Conservation (phyloP, 2,888 invertebrate species). For the Bombylius discolor region DNA sequence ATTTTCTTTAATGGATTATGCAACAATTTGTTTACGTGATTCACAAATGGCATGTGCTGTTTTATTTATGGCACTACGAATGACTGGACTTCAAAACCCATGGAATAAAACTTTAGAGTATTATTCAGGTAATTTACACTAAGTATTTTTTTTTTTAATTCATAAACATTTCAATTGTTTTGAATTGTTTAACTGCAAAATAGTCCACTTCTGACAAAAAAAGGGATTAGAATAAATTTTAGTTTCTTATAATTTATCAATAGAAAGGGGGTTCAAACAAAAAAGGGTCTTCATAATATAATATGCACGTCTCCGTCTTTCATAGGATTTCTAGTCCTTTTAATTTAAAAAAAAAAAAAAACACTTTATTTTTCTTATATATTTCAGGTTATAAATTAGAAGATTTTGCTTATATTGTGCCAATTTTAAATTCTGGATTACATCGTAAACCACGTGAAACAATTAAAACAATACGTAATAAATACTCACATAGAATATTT, state of each 20-base stretch:
- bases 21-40: conserved; percentile 62
- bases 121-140: conserved; percentile 49
- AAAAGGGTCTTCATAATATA: no score
- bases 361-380: neutral
- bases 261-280: no score
- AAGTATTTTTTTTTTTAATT: no score
- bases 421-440: conserved; percentile 60
- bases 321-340: no score
- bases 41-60: conserved; percentile 84
- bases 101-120: conserved; percentile 66
- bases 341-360: neutral
- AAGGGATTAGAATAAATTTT: no score
- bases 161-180: no score
- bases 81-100: conserved; percentile 51
- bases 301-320: no score
- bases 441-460: conserved; percentile 65
- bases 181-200: no score
- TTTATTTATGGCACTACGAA: conserved; percentile 72
- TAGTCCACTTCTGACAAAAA: no score
- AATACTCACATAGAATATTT: conserved; percentile 90
- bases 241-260: neutral
- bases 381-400: conserved; percentile 55
- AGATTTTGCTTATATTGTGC: conserved; percentile 60
- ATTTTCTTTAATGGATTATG: conserved; percentile 83
- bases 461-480: conserved; percentile 75